Evolutionary conservation across 2,888 invertebrate species (phyloP).

Genomic region (Herminia tarsipennalis): DNA sequence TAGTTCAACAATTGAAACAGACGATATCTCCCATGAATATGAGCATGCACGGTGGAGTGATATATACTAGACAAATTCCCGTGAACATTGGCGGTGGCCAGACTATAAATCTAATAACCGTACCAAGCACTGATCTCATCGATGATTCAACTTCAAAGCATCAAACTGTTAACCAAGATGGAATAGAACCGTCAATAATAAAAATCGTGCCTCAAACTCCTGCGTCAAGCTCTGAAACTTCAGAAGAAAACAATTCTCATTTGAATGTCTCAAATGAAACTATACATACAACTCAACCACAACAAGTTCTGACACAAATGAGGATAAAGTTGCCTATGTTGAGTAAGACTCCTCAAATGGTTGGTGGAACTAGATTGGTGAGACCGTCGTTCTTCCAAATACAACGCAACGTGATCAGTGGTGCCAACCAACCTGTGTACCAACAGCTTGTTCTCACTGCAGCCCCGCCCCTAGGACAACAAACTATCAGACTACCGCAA

Average conservation of each 20-base stretch:
- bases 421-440: conserved; percentile 81
- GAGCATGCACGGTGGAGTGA: conserved; percentile 88
- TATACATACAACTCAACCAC: conserved; percentile 60
- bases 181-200: conserved; percentile 76
- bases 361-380: conserved; percentile 85
- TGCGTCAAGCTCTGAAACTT: conserved; percentile 44
- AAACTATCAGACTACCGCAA: conserved; percentile 73
- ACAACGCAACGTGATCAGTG: conserved; percentile 86
- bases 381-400: conserved; percentile 85
- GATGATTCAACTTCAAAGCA: conserved; percentile 76
- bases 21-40: conserved; percentile 84
- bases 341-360: conserved; percentile 83
- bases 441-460: conserved; percentile 81
- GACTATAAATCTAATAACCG: conserved; percentile 86
- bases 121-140: conserved; percentile 76
- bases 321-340: conserved; percentile 82
- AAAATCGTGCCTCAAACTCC: conserved; percentile 77
- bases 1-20: conserved; percentile 81
- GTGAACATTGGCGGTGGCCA: conserved; percentile 85
- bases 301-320: conserved; percentile 82
- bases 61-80: conserved; percentile 90
- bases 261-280: conserved; percentile 58
- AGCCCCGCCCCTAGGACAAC: conserved; percentile 77
- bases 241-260: conserved; percentile 65
- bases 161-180: conserved; percentile 58